phyloP scores from a whole-genome alignment of 2,797 vertebrate genomes.

The Naso thynnoides region DNA sequence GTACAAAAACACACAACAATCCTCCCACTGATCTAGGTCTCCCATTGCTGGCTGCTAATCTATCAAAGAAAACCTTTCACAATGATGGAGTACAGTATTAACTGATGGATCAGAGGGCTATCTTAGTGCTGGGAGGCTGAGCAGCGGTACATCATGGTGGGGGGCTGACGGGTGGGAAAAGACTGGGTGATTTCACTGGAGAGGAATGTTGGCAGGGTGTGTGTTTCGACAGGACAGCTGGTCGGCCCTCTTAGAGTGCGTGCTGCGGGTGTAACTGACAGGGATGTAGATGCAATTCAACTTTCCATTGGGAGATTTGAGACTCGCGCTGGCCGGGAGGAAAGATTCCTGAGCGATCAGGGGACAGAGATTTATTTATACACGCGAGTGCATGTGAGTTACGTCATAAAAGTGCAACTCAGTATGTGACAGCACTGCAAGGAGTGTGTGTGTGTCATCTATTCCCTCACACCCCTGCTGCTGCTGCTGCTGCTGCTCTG shows the following conservation, averaged over 20 bases:
- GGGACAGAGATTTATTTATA: conserved; percentile 47
- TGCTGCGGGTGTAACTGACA: conserved; percentile 47
- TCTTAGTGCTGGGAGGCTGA: neutral
- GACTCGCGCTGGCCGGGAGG: conserved; percentile 38
- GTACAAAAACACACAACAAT: neutral
- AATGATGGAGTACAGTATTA: neutral
- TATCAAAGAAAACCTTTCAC: neutral
- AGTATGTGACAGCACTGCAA: neutral
- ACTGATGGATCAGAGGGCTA: neutral
- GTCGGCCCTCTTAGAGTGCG: conserved; percentile 29
- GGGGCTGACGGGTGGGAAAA: conserved; percentile 27
- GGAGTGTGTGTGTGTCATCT: neutral
- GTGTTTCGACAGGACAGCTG: conserved; percentile 75
- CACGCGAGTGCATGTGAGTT: conserved; percentile 18
- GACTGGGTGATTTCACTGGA: conserved; percentile 68
- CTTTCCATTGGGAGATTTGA: conserved; percentile 73
- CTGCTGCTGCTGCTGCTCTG: neutral
- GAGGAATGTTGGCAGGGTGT: conserved; percentile 65
- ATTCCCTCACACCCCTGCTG: neutral
- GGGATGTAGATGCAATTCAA: conserved; percentile 61
- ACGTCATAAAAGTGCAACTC: conserved; percentile 16
- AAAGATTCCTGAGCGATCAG: conserved; percentile 41
- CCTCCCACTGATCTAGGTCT: too few species aligned
- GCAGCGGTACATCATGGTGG: conserved; percentile 17
- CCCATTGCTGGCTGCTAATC: neutral